These are phyloP conservation scores for Tetragonula carbonaria DNA, from an alignment of 2,888 invertebrate genomes.

Conservation along the genomic window DNA sequence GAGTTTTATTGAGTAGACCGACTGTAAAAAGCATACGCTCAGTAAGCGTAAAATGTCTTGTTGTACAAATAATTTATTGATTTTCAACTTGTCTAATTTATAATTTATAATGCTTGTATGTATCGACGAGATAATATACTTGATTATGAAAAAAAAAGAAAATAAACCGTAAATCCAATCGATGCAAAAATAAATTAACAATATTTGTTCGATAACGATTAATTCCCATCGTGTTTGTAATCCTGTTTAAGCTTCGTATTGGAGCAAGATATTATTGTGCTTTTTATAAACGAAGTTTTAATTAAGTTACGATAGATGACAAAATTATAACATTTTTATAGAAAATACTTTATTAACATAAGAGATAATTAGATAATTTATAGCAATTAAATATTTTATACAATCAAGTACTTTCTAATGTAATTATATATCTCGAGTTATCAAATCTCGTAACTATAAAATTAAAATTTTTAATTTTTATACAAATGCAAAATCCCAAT, in stretches of 20 bases:
- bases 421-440: too few species aligned
- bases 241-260: neutral
- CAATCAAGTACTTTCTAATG: too few species aligned
- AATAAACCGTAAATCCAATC: slow-evolving; percentile 33
- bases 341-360: neutral
- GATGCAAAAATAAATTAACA: slow-evolving; percentile 20
- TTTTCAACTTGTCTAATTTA: too few species aligned
- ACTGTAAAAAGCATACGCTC: slow-evolving; percentile 23
- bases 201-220: slow-evolving; percentile 16
- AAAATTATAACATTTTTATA: neutral
- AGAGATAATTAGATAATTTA: too few species aligned
- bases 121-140: too few species aligned
- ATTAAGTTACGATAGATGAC: neutral
- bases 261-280: neutral
- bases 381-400: too few species aligned
- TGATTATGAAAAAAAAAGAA: too few species aligned
- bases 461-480: too few species aligned
- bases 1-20: slow-evolving; percentile 21
- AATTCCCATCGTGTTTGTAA: slow-evolving; percentile 17
- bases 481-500: too few species aligned
- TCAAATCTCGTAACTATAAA: too few species aligned
- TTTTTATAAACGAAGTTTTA: neutral
- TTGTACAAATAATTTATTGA: neutral
- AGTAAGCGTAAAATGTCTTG: slow-evolving; percentile 30
- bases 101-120: too few species aligned